These are phyloP conservation scores for Vanacampus margaritifer DNA, from an alignment of 2,113 vertebrate species.

Conservation along the genomic window DNA sequence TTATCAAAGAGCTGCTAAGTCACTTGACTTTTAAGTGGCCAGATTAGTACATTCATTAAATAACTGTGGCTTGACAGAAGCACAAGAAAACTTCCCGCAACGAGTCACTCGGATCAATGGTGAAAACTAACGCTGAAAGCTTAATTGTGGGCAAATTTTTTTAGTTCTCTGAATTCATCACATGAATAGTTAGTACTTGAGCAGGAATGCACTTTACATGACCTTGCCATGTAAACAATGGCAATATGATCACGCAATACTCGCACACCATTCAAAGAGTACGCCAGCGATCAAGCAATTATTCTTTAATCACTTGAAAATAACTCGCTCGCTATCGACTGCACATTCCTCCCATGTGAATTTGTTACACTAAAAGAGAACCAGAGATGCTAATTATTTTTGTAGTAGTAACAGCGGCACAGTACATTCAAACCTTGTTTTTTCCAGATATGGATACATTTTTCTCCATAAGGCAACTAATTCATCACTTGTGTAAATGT, in stretches of 20 bases:
- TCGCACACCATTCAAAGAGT: background rate
- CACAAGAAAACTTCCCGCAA: background rate
- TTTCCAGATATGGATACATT: no score
- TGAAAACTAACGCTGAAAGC: background rate
- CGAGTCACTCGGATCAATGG: background rate
- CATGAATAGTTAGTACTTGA: background rate
- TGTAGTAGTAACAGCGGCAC: no score
- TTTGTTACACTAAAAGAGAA: no score
- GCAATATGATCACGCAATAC: background rate
- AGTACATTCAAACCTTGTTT: no score
- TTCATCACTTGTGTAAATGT: no score
- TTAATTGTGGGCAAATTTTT: background rate
- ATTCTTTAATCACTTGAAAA: background rate
- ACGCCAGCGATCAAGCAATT: background rate
- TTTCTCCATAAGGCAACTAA: no score
- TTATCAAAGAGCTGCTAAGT: conserved; percentile 8
- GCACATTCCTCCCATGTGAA: background rate
- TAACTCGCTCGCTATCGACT: background rate
- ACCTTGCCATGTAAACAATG: background rate
- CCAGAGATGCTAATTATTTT: no score
- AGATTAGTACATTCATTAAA: conserved; percentile 26
- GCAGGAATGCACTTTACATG: background rate
- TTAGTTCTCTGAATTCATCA: background rate
- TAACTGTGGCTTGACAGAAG: conserved; percentile 15
- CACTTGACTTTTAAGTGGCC: conserved; percentile 18